phyloP scores from a whole-genome alignment of 1,140 invertebrate species.

The Musca vetustissima region DNA sequence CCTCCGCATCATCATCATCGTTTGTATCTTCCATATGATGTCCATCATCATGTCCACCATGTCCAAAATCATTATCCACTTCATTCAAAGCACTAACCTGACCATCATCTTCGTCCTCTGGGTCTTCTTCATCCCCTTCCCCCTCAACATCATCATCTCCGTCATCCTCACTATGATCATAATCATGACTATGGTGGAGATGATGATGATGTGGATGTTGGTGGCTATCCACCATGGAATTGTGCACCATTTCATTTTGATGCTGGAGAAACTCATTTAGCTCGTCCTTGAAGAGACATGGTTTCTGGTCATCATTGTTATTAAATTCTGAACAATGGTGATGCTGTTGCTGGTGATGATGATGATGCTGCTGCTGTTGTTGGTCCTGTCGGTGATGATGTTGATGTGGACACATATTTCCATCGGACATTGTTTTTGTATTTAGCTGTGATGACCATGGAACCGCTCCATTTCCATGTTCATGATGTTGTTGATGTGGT shows the following conservation, averaged over 20 bases:
- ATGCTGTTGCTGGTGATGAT: background rate
- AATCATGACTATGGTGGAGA: background rate
- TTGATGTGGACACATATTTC: background rate
- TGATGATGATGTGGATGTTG: no score
- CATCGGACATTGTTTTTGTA: background rate
- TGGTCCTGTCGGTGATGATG: background rate
- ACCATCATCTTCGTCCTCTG: no score
- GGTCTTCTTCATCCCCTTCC: conserved; percentile 21
- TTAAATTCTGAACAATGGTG: background rate
- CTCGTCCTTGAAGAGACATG: conserved; percentile 82
- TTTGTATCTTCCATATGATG: background rate
- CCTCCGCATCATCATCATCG: background rate
- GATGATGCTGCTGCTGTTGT: background rate
- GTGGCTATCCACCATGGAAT: conserved; percentile 63
- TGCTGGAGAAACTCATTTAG: conserved; percentile 85
- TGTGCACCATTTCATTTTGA: conserved; percentile 81
- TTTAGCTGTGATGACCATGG: conserved; percentile 24
- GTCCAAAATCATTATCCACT: conserved; percentile 6
- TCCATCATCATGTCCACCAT: background rate
- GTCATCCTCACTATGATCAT: background rate
- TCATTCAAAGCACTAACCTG: conserved; percentile 13
- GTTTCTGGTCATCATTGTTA: conserved; percentile 39
- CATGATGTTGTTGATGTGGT: background rate
- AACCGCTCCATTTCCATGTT: conserved; percentile 26
- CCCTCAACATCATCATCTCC: conserved; percentile 21